These are phyloP conservation scores for Harpalus rufipes DNA, from an alignment of 2,888 invertebrate genomes.

Conservation along the genomic window DNA sequence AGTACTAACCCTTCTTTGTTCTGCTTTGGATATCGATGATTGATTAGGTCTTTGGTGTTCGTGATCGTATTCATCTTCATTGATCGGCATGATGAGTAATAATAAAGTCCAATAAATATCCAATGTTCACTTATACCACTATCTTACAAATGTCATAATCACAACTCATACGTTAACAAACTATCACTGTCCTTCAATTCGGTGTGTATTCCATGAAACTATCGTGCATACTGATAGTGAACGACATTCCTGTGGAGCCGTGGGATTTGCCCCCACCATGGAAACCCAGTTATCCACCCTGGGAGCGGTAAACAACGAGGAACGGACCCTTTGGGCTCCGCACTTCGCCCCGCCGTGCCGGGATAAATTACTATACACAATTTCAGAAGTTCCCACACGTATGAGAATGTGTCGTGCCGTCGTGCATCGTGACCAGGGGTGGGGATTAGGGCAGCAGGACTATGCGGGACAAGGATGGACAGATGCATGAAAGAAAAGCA, in stretches of 20 bases:
- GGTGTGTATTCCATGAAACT: slow-evolving; percentile 40
- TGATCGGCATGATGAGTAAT: slow-evolving; percentile 80
- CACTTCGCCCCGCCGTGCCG: slow-evolving; percentile 4
- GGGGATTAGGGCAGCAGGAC: slow-evolving; percentile 64
- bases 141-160: neutral
- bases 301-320: slow-evolving; percentile 65
- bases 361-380: slow-evolving; percentile 66
- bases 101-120: neutral
- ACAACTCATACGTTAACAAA: neutral
- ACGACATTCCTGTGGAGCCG: slow-evolving; percentile 61
- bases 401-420: slow-evolving; percentile 62
- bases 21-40: slow-evolving; percentile 84
- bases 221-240: slow-evolving; percentile 65
- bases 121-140: neutral
- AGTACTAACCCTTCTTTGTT: slow-evolving; percentile 82
- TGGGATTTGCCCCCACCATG: slow-evolving; percentile 63
- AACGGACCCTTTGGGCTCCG: slow-evolving; percentile 32
- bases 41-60: slow-evolving; percentile 78
- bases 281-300: slow-evolving; percentile 48
- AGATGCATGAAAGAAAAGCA: neutral
- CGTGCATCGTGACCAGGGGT: slow-evolving; percentile 61
- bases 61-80: slow-evolving; percentile 80
- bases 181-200: slow-evolving; percentile 3
- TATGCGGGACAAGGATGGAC: slow-evolving; percentile 12
- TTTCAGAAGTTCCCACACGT: slow-evolving; percentile 67